Evolutionary conservation across 2,113 vertebrate species (phyloP).

Genomic region (Gasterosteus nipponicus): DNA sequence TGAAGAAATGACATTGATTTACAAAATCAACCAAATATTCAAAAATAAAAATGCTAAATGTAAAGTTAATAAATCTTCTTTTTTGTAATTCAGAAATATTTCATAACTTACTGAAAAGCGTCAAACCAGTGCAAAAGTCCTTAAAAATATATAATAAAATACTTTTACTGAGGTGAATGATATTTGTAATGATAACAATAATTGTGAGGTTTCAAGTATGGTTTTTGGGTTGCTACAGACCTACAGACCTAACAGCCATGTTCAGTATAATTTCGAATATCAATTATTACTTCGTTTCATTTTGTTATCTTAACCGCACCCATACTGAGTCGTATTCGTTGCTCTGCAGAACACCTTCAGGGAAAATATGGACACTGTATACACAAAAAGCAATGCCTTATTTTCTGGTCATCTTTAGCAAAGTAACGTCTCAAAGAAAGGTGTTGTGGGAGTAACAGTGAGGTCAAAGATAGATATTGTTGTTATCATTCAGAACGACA

Average conservation of each 20-base stretch:
- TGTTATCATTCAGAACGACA: conserved; percentile 20
- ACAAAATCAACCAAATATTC: conserved; percentile 26
- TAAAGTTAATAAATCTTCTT: conserved; percentile 2
- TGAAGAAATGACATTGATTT: conserved; percentile 25
- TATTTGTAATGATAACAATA: background rate
- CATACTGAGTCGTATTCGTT: conserved; percentile 13
- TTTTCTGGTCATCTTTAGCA: conserved; percentile 1
- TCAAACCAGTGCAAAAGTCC: conserved; percentile 29
- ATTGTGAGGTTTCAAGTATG: background rate
- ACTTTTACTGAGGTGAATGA: background rate
- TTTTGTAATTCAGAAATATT: background rate
- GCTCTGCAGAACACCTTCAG: conserved; percentile 24
- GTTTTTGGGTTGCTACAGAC: background rate
- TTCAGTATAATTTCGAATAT: background rate
- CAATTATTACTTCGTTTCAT: conserved; percentile 9
- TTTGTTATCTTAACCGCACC: conserved; percentile 24
- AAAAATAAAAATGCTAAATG: background rate
- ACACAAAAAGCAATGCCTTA: conserved; percentile 22
- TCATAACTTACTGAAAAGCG: conserved; percentile 14
- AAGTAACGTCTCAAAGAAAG: conserved; percentile 5
- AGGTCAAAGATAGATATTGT: conserved; percentile 32
- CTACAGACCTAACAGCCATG: conserved; percentile 12
- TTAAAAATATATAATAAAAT: conserved; percentile 32
- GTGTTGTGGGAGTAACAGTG: background rate
- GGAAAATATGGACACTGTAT: conserved; percentile 14